A percentile compares a stretch with the other conserved stretches of the same genome.
Evolutionary conservation across 1,140 invertebrate species (phyloP).

Genomic region (Monochamus saltuarius): DNA sequence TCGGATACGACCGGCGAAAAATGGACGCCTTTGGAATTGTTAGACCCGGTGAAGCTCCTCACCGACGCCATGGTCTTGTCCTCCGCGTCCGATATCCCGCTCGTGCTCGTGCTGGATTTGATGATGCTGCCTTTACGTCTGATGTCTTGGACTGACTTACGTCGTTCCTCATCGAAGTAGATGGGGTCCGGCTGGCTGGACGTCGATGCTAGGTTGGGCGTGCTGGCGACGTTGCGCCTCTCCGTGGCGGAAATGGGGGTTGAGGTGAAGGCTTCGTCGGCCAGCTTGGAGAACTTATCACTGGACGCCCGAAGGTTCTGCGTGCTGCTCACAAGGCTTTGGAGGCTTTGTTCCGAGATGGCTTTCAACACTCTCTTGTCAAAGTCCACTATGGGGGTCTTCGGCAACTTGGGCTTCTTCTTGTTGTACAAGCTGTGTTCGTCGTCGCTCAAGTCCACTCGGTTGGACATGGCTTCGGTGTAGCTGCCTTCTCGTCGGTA

Average conservation of each 20-base stretch:
- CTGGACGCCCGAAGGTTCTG: slow-evolving; percentile 9
- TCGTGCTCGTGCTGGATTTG: slow-evolving; percentile 42
- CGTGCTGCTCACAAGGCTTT: slow-evolving; percentile 38
- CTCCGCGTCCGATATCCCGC: slow-evolving; percentile 41
- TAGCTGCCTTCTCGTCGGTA: slow-evolving; percentile 49
- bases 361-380: slow-evolving; percentile 45
- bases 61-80: slow-evolving; percentile 55
- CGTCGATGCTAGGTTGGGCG: slow-evolving; percentile 61
- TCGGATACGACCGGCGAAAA: slow-evolving; percentile 73
- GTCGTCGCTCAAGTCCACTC: slow-evolving; percentile 47
- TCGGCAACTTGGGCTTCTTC: slow-evolving; percentile 36
- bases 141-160: slow-evolving; percentile 57
- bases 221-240: slow-evolving; percentile 51
- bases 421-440: slow-evolving; percentile 38
- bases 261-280: slow-evolving; percentile 17
- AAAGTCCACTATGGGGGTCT: slow-evolving; percentile 42
- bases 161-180: slow-evolving; percentile 51
- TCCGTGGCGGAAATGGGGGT: slow-evolving; percentile 14
- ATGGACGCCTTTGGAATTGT: slow-evolving; percentile 59
- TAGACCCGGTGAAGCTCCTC: slow-evolving; percentile 54
- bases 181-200: slow-evolving; percentile 44
- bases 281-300: slow-evolving; percentile 5
- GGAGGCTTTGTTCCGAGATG: slow-evolving; percentile 48
- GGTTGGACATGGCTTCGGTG: slow-evolving; percentile 46
- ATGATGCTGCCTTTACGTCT: slow-evolving; percentile 45